phyloP scores from a whole-genome alignment of 1,140 invertebrate species.

The Cydia pomonella region DNA sequence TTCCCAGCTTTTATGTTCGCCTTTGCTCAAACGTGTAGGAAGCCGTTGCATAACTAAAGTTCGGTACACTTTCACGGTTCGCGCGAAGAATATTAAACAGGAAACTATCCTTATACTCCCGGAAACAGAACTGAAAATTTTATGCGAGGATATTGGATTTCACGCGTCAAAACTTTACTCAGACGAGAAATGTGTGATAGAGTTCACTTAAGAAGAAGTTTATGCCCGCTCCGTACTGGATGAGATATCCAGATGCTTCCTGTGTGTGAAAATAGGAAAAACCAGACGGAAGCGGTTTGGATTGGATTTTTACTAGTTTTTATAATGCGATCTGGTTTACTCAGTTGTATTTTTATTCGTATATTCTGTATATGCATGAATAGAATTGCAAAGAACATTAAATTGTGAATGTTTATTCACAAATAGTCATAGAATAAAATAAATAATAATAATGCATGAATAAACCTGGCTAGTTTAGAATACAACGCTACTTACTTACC shows the following conservation, averaged over 20 bases:
- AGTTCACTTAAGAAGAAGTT: conserved; percentile 28
- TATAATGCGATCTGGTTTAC: neutral
- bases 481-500: too few species aligned
- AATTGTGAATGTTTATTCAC: neutral
- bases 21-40: conserved; percentile 36
- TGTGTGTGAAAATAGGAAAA: conserved; percentile 1
- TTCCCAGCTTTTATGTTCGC: conserved; percentile 47
- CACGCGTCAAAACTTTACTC: conserved; percentile 32
- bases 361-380: neutral
- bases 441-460: too few species aligned
- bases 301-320: neutral
- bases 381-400: neutral
- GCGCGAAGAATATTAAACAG: conserved; percentile 24
- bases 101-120: conserved; percentile 24
- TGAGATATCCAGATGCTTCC: conserved; percentile 18
- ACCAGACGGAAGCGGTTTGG: neutral
- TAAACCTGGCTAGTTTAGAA: too few species aligned
- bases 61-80: conserved; percentile 24
- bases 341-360: neutral
- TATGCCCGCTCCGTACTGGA: neutral
- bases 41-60: conserved; percentile 29
- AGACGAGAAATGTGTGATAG: conserved; percentile 24
- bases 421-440: too few species aligned
- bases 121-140: conserved; percentile 32
- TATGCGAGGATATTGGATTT: conserved; percentile 27